Conservation (phyloP, 1,140 invertebrate genomes). For the Glomeris maerens region DNA sequence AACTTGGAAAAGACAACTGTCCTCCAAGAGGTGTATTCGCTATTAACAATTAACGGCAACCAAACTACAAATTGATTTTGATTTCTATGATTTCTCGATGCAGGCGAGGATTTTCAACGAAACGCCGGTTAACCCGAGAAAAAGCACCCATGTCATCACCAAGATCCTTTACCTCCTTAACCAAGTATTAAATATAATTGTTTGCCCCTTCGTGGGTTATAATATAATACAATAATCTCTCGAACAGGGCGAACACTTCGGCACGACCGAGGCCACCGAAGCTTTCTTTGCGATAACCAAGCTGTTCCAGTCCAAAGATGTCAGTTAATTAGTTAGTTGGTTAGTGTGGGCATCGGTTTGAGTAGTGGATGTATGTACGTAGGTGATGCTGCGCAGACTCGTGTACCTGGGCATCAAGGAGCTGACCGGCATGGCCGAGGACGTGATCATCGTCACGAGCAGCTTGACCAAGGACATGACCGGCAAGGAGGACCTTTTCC, state of each 20-base stretch:
- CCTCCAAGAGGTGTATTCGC: conserved; percentile 58
- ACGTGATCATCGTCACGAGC: conserved; percentile 94
- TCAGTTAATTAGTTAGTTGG: conserved; percentile 27
- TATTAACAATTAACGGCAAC: neutral
- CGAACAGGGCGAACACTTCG: conserved; percentile 66
- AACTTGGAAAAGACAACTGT: conserved; percentile 92
- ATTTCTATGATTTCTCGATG: conserved; percentile 36
- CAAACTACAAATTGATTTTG: conserved; percentile 26
- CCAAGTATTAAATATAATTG: conserved; percentile 35
- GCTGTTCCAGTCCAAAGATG: conserved; percentile 93
- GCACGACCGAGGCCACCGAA: conserved; percentile 89
- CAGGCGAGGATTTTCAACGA: conserved; percentile 88
- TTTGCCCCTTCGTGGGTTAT: conserved; percentile 3
- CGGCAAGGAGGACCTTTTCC: conserved; percentile 89
- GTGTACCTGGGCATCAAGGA: conserved; percentile 98
- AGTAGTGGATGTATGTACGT: neutral
- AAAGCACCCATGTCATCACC: conserved; percentile 89
- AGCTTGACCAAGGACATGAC: conserved; percentile 97
- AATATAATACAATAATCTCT: conserved; percentile 15
- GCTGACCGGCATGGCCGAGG: conserved; percentile 81
- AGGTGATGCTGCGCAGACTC: conserved; percentile 65
- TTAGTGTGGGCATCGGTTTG: neutral
- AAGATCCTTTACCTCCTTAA: conserved; percentile 93
- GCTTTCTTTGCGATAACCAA: conserved; percentile 99
- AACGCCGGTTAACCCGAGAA: conserved; percentile 87